These are phyloP conservation scores for Pandemis corylana DNA, from an alignment of 2,888 invertebrate species.

Conservation along the genomic window DNA sequence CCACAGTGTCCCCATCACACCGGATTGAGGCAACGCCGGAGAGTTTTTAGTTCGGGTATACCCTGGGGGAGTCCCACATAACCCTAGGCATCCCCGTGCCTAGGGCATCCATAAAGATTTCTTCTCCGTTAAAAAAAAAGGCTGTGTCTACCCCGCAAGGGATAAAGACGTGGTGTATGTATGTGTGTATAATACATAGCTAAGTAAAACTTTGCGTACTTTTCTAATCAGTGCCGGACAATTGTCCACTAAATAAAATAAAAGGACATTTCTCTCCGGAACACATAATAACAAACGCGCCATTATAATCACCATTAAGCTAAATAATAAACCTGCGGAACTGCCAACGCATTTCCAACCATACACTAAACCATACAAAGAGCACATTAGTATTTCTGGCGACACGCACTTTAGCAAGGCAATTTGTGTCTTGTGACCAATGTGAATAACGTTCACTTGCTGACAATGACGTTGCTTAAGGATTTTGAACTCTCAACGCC, in stretches of 20 bases:
- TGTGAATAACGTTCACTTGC: background rate
- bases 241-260: constrained; percentile 12
- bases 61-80: no score
- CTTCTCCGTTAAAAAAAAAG: no score
- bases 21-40: no score
- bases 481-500: background rate
- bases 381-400: background rate
- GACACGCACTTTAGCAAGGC: background rate
- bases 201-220: background rate
- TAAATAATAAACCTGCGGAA: constrained; percentile 5
- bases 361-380: background rate
- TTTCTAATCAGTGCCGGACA: constrained; percentile 13
- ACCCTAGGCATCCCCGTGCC: no score
- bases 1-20: no score
- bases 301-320: constrained; percentile 22
- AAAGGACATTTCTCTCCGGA: background rate
- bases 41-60: no score
- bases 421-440: background rate
- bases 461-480: background rate
- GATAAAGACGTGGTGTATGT: no score
- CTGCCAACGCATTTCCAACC: background rate
- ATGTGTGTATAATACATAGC: background rate
- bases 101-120: no score
- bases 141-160: no score
- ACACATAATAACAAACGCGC: constrained; percentile 9